Evolutionary conservation across 2,888 invertebrate genomes (phyloP).

Genomic region (Thecocarcelia acutangulata): DNA sequence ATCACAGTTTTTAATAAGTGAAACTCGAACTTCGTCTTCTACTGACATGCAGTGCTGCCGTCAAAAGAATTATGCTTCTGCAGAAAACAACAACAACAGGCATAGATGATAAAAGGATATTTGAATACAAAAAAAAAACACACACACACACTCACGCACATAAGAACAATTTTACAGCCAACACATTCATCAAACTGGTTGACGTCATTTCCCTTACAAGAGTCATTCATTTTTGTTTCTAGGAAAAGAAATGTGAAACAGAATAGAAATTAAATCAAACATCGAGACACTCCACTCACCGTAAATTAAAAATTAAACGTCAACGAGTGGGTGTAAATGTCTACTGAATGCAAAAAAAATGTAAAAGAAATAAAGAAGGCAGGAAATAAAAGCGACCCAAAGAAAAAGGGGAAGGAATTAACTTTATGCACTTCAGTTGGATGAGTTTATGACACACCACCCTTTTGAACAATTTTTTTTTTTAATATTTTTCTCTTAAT

Average conservation of each 20-base stretch:
- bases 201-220: conserved; percentile 33
- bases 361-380: conserved; percentile 23
- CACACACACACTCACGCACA: conserved; percentile 6
- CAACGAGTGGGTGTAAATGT: conserved; percentile 61
- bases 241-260: conserved; percentile 30
- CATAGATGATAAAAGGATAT: conserved; percentile 37
- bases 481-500: background rate
- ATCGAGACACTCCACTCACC: conserved; percentile 33
- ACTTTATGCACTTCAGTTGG: conserved; percentile 15
- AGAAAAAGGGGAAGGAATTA: conserved; percentile 38
- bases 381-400: conserved; percentile 5
- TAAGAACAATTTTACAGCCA: conserved; percentile 22
- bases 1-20: background rate
- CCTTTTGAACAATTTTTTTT: conserved; percentile 26
- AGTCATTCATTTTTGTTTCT: conserved; percentile 54
- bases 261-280: conserved; percentile 60
- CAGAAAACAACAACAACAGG: background rate
- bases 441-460: conserved; percentile 11
- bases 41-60: background rate
- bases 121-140: conserved; percentile 13
- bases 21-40: conserved; percentile 4
- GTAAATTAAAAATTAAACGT: conserved; percentile 59
- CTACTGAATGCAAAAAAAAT: conserved; percentile 45
- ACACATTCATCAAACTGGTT: conserved; percentile 29
- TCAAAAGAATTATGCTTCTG: background rate